Evolutionary conservation across 2,797 vertebrate species (phyloP).

Genomic region (Phylloscopus collybita): DNA sequence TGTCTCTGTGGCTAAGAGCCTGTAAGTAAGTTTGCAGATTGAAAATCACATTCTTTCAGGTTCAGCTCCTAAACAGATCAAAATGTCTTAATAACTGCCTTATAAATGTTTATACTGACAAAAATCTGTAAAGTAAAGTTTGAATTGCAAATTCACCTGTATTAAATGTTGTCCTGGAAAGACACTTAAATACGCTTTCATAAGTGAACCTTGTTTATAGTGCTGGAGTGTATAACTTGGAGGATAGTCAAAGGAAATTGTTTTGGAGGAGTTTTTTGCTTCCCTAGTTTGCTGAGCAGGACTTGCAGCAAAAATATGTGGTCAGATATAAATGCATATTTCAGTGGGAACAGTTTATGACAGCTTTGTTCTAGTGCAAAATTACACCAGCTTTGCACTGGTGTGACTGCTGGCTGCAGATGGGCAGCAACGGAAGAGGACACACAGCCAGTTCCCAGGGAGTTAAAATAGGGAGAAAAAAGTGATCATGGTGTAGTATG

Average conservation of each 20-base stretch:
- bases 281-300: background rate
- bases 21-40: background rate
- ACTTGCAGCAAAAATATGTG: background rate
- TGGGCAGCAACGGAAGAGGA: background rate
- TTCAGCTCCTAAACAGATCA: background rate
- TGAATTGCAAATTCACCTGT: background rate
- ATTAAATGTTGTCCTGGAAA: conserved; percentile 1
- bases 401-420: background rate
- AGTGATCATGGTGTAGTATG: too few relatives aligned
- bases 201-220: background rate
- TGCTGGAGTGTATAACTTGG: conserved; percentile 14
- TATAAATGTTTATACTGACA: conserved; percentile 33
- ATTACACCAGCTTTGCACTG: background rate
- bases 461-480: background rate
- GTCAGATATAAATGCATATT: conserved; percentile 1
- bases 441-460: background rate
- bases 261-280: background rate
- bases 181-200: background rate
- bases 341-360: background rate
- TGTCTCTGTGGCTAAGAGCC: background rate
- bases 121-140: background rate
- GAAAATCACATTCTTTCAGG: background rate
- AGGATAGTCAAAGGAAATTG: conserved; percentile 14
- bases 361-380: background rate
- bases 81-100: background rate